Base-by-base conservation (phyloP, 2,888 invertebrate species). In the Teinopalpus imperialis region DNA sequence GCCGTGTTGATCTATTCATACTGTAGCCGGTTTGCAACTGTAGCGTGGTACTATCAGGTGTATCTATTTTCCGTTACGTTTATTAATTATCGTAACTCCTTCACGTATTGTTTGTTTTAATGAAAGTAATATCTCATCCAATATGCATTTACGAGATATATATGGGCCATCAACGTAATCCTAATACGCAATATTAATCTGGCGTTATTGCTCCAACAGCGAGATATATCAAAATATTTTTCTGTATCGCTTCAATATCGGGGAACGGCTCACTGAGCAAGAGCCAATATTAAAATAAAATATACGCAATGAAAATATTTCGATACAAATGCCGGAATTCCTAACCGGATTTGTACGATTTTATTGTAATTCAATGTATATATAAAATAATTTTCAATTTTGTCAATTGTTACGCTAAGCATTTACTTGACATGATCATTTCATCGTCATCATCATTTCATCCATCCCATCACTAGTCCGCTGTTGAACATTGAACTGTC, bases 221-320 rank as follows among this genome's bases (percentile, higher is more conserved):
- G 50, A 50, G 50, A 59, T 52, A 61, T 61, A 66, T 61, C 63
- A 63, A 59, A 56, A 63, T 63, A 61, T 52, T 63, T 63, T 52
- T 54, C 56, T 21, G 16, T 57, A 57, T 56, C 61, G 57, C 56
- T 36, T 21, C 16, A 20, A 43, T 36, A 40, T 34, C 35, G 27
- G 14, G n/a, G 21, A 36, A n/a, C 67, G 57, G 66, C 52, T 69
- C 70, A 67, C 39, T 68, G 71, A 54, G 52, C 62, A 56, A 57
- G 61, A 60, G 61, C 51, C 60, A 59, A 68, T 73, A 74, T 74
- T 74, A 69, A 64, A 69, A 71, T 74, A 69, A 64, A 69, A 71
- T 67, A 66, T 63, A 58, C 52, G 49, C 53, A 65, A 10, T 30
- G 43, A 12, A 12, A 30, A 36, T 36, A 30, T 36, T 36, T 16